A percentile compares a stretch with the other conserved stretches of the same genome.
Conservation (phyloP, 2,888 invertebrate species). For the Tetragnatha montana region DNA sequence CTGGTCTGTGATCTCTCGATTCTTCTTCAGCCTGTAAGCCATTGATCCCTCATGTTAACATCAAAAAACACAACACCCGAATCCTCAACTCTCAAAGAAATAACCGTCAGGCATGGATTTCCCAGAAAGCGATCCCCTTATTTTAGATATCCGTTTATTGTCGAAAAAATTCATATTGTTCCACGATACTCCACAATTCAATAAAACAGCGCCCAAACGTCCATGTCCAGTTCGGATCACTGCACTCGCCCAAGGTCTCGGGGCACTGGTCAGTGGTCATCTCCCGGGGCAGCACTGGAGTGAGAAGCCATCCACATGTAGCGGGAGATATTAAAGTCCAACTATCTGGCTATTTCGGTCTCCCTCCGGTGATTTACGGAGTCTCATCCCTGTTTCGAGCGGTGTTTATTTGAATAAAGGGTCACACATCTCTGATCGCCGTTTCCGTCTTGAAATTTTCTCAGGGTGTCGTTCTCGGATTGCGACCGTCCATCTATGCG, state of each 20-base stretch:
- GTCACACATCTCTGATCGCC: constrained; percentile 26
- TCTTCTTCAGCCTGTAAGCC: too few relatives aligned
- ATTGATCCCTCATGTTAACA: too few relatives aligned
- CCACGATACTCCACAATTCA: background rate
- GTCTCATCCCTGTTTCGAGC: background rate
- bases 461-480: background rate
- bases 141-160: too few relatives aligned
- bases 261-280: constrained; percentile 5
- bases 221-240: background rate
- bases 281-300: background rate
- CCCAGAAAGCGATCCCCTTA: too few relatives aligned
- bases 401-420: constrained; percentile 14
- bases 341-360: constrained; percentile 28
- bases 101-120: too few relatives aligned
- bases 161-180: background rate
- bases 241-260: background rate
- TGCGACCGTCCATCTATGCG: constrained; percentile 2
- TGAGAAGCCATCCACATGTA: background rate
- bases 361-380: constrained; percentile 23
- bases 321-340: background rate
- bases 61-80: too few relatives aligned
- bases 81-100: too few relatives aligned
- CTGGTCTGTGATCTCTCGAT: too few relatives aligned
- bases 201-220: background rate
- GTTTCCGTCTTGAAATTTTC: constrained; percentile 32